Base-by-base conservation (phyloP, 2,113 vertebrate genomes). In the Stigmatopora nigra region DNA sequence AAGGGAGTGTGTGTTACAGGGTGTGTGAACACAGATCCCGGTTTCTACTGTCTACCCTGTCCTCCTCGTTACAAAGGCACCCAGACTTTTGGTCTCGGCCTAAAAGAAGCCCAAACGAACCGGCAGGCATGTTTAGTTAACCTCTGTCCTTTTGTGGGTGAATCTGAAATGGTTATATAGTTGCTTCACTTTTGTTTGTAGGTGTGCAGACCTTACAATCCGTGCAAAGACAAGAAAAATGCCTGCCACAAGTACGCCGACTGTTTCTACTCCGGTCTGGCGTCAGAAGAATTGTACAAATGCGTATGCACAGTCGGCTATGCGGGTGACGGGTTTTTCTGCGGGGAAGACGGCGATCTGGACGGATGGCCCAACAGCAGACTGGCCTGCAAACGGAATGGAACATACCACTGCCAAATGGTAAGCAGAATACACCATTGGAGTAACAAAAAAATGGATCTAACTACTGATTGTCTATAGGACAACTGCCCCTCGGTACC, bases 171-270 rank as follows among this genome's bases (percentile, higher is more conserved):
- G 13, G 41, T 14, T 41, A 62, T 16, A 48, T 4, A 1, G 16
- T 1, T 16, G 51, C 20, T 64, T 36, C 35, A 61, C 1, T 66
- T 66, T 22, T 68, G 38, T 48, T 49, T 84, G 0, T 51, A 99
- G 96, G 90, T 94, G 61, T 98, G 97, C 76, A 95, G 96, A 70
- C 97, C 95, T 0, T 90, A 96, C 65, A 98, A 99, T 64, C 97
- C 96, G 0, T 99, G 97, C 84, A 94, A 93, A 77, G 97, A 98
- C 85, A 89, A 91, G 82, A 95, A 92, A 12, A 96, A 99, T 87
- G 90, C 61, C 72, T 99, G 97, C 84, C 93, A 98, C 84, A 91
- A 66, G 73, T 90, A 92, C 8, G 93, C 94, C 0, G 84, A 91
- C 19, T 99, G 97, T 79, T 77, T 93, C 77, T 98, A 94, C 82